Percentiles rank a stretch among this genome's conserved stretches.
phyloP scores from a whole-genome alignment of 2,113 vertebrate genomes.

The Thymallus thymallus region DNA sequence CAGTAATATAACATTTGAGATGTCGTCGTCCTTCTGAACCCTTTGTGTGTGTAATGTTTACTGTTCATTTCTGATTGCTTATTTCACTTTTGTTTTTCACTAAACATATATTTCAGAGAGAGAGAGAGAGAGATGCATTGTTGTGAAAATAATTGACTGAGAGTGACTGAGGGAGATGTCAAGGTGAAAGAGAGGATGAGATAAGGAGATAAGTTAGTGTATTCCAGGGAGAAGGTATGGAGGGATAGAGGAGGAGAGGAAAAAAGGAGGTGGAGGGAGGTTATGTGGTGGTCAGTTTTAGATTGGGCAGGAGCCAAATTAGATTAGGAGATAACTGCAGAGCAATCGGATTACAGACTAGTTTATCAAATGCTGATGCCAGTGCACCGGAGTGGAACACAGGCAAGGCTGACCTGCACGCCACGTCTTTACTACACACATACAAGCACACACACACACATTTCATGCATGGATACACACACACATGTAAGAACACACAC shows the following conservation, averaged over 20 bases:
- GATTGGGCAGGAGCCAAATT: slow-evolving; percentile 26
- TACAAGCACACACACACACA: too few relatives aligned
- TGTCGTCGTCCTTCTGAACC: too few relatives aligned
- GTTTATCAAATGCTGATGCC: slow-evolving; percentile 42
- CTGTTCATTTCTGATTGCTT: too few relatives aligned
- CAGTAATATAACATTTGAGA: too few relatives aligned
- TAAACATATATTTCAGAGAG: too few relatives aligned
- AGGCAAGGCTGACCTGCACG: slow-evolving; percentile 19
- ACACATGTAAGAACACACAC: too few relatives aligned
- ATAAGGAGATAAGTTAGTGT: neutral
- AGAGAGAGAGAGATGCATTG: neutral
- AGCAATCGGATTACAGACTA: slow-evolving; percentile 41
- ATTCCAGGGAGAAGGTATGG: neutral
- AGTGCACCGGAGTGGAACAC: slow-evolving; percentile 20
- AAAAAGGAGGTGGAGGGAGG: neutral
- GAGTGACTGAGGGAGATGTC: neutral
- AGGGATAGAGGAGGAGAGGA: neutral
- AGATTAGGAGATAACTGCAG: slow-evolving; percentile 46
- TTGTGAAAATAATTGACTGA: too few relatives aligned
- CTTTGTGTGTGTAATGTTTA: too few relatives aligned
- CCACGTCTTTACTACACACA: too few relatives aligned
- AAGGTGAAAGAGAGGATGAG: neutral
- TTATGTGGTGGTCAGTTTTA: slow-evolving; percentile 6
- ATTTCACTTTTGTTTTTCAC: too few relatives aligned
- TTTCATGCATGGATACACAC: neutral